Percentiles rank a stretch among this genome's conserved stretches.
phyloP scores from a whole-genome alignment of 2,113 vertebrate species.

The Alectura lathami region DNA sequence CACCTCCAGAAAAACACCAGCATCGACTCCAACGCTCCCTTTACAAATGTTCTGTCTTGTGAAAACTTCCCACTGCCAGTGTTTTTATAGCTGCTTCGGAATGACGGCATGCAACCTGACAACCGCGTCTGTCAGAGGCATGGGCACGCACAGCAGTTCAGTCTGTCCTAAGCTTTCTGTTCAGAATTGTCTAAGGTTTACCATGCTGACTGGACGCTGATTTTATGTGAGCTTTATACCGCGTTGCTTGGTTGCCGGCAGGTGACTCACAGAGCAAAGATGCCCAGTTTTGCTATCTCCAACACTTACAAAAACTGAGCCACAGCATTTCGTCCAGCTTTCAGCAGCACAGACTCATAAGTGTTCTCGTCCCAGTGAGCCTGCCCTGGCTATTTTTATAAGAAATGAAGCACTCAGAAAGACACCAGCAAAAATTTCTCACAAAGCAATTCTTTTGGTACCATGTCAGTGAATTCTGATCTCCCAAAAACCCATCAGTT shows the following conservation, averaged over 20 bases:
- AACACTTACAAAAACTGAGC: background rate
- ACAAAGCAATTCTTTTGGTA: background rate
- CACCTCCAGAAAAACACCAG: background rate
- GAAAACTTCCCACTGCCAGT: background rate
- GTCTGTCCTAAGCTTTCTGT: background rate
- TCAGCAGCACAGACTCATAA: background rate
- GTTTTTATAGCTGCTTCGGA: background rate
- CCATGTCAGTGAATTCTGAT: background rate
- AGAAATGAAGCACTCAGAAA: background rate
- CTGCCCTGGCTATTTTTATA: background rate
- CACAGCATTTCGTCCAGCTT: background rate
- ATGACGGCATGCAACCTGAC: rapidly evolving
- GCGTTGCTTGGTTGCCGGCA: background rate
- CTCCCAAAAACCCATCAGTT: background rate
- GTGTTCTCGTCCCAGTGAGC: background rate
- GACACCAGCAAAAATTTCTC: background rate
- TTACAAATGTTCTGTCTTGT: background rate
- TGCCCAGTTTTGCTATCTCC: background rate
- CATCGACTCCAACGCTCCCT: background rate
- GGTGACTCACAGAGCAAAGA: background rate
- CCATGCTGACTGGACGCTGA: background rate
- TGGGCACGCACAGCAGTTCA: background rate
- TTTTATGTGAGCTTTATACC: background rate
- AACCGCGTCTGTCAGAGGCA: background rate
- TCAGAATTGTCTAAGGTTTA: background rate